Evolutionary conservation across 2,888 invertebrate genomes (phyloP).

Genomic region (Rhogogaster chlorosoma): DNA sequence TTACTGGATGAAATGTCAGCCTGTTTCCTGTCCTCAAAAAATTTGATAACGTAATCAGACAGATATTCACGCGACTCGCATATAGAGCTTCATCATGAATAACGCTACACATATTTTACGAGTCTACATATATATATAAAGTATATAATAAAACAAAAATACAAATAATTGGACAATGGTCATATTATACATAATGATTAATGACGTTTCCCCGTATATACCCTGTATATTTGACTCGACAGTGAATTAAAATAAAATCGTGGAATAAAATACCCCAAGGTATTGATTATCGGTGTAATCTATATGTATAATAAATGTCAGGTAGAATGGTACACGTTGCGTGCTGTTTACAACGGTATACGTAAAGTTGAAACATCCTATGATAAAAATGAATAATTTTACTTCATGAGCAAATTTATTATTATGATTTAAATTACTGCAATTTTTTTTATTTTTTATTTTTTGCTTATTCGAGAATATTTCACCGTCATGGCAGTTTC

Average conservation of each 20-base stretch:
- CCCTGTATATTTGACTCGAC: background rate
- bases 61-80: background rate
- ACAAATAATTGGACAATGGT: background rate
- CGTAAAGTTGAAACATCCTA: background rate
- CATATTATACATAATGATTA: background rate
- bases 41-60: constrained; percentile 24
- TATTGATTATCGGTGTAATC: constrained; percentile 24
- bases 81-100: background rate
- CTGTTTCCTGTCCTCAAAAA: constrained; percentile 1
- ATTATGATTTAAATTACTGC: background rate
- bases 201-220: background rate
- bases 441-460: too few relatives aligned
- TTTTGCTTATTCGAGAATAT: background rate
- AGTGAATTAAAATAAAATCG: background rate
- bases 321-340: background rate
- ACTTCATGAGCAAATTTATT: background rate
- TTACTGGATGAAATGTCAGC: background rate
- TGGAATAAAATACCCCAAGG: background rate
- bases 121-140: background rate
- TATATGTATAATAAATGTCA: background rate
- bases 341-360: background rate
- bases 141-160: background rate
- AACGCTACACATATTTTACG: background rate
- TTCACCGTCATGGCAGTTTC: constrained; percentile 49
- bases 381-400: background rate